Percentiles rank a stretch among this genome's conserved stretches.
Conservation (phyloP, 2,113 vertebrate genomes). For the Megaptera novaeangliae region DNA sequence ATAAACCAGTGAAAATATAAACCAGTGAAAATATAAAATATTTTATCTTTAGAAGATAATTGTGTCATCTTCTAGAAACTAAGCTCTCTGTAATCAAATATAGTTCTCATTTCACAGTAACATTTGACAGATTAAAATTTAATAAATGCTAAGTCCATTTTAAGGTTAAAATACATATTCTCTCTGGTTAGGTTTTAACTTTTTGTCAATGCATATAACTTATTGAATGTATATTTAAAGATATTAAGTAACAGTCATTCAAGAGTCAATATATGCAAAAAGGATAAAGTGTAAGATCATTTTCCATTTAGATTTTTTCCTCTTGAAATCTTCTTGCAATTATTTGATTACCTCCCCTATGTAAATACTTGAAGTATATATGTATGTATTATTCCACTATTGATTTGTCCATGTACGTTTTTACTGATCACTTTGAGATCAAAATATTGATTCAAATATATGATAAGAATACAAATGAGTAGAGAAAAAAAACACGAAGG, state of each 20-base stretch:
- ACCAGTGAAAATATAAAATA: background rate
- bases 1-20: background rate
- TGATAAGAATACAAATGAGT: background rate
- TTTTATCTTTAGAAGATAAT: background rate
- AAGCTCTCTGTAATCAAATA: background rate
- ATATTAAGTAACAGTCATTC: background rate
- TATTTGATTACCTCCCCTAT: background rate
- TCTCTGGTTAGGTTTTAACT: background rate
- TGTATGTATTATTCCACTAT: background rate
- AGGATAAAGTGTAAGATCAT: background rate
- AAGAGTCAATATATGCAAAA: background rate
- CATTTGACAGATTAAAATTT: conserved; percentile 35
- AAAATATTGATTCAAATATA: background rate
- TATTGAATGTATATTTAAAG: background rate
- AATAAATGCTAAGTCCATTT: background rate
- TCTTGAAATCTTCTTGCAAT: background rate
- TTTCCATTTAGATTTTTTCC: background rate
- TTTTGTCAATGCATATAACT: background rate
- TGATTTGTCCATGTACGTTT: background rate
- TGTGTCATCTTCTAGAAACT: background rate
- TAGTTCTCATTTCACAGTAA: background rate
- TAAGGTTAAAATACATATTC: background rate
- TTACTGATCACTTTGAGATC: background rate
- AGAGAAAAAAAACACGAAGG: background rate
- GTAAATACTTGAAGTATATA: background rate